Base-by-base conservation (phyloP, 2,888 invertebrate genomes). In the Bembecia ichneumoniformis region DNA sequence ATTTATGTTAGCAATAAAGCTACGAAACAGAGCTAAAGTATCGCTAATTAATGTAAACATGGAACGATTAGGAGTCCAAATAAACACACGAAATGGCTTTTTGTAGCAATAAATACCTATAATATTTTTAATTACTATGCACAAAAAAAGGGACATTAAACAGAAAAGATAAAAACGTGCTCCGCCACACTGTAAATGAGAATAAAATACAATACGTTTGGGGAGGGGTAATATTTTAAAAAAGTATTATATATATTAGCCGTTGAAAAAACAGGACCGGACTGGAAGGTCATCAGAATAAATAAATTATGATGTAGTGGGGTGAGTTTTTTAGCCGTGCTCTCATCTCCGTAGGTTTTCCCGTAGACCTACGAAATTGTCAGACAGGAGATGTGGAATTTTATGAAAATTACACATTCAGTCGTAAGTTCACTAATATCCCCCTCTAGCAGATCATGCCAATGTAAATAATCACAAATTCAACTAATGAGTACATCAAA, bases 21-120 rank as follows among this genome's bases (percentile, higher is more conserved):
- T 69, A 68, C 67, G 70, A 55, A 82, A 73, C 77, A 75, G 65
- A 74, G 74, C 74, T 80, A 78, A 84, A 86, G 79, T 80, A 86
- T 87, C 69, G 72, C 81, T 83, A 86, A 87, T 86, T 84, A 87
- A 84, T 87, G 86, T 86, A 81, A 87, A 87, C 84, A 86, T 65
- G 66, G 65, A 80, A 74, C 86, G 86, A 86, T 87, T 86, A 86
- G 78, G 74, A 69, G 63, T 67, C 63, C 74, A 68, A 76, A 79
- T 77, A 84, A 83, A 82, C 84, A 79, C 66, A 64, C 76, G 59
- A 74, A 84, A 84, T 79, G 79, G 82, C 73, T 68, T 66, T 67
- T 72, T 65, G 63, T 57, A 58, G 81, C 77, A 79, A 83, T 87
- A 86, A 87, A 83, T 86, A 86, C 79, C 77, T 83, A 80, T 83